Conservation (phyloP, 2,113 vertebrate species). For the Prionailurus viverrinus region DNA sequence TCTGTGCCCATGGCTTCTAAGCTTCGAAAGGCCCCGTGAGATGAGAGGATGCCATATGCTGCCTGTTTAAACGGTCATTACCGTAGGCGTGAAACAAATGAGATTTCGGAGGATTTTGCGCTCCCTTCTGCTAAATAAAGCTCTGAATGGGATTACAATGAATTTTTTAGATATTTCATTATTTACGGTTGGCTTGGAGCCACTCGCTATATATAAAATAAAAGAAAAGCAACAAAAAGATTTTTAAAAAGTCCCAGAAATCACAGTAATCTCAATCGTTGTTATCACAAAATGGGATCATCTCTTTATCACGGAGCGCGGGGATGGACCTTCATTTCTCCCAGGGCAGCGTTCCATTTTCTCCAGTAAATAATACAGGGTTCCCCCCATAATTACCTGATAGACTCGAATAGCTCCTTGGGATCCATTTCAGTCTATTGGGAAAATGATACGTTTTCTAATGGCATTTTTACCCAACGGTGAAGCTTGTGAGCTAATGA, state of each 20-base stretch:
- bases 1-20: not conserved
- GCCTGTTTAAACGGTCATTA: not conserved
- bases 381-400: constrained; percentile 72
- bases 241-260: constrained; percentile 20
- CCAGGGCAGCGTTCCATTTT: constrained; percentile 66
- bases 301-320: not conserved
- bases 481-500: constrained; percentile 85
- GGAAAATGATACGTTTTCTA: constrained; percentile 82
- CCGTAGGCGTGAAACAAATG: not conserved
- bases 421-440: constrained; percentile 73
- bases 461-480: constrained; percentile 82
- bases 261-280: constrained; percentile 67
- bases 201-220: constrained; percentile 31
- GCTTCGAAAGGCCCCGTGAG: not conserved
- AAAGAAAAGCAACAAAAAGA: constrained; percentile 62
- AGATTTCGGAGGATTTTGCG: not conserved
- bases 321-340: not conserved
- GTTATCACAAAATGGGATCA: constrained; percentile 59
- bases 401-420: constrained; percentile 77
- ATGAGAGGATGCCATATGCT: not conserved
- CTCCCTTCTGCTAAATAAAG: constrained; percentile 22
- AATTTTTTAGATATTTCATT: constrained; percentile 60
- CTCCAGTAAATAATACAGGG: constrained; percentile 78
- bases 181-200: constrained; percentile 53
- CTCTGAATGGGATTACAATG: constrained; percentile 62